These are phyloP conservation scores for Scomber japonicus DNA, from an alignment of 2,113 vertebrate genomes.

Conservation along the genomic window DNA sequence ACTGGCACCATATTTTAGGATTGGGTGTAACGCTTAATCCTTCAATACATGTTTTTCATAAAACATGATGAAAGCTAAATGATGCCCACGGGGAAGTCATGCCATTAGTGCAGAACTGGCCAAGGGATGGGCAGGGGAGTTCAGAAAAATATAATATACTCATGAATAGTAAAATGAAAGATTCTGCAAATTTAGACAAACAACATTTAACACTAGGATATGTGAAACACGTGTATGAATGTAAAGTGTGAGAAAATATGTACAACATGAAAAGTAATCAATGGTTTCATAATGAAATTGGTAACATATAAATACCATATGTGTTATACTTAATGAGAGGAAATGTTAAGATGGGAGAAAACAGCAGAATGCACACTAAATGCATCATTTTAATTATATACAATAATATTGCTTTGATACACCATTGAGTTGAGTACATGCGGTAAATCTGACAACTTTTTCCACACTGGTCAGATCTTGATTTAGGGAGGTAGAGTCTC, in stretches of 20 bases:
- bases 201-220: background rate
- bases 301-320: background rate
- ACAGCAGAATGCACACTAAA: too few relatives aligned
- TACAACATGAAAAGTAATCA: background rate
- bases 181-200: background rate
- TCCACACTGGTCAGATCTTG: too few relatives aligned
- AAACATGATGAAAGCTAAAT: constrained; percentile 4
- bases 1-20: background rate
- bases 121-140: background rate
- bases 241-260: background rate
- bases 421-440: too few relatives aligned
- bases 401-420: too few relatives aligned
- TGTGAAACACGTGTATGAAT: background rate
- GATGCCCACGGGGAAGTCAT: constrained; percentile 2
- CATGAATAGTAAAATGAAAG: constrained; percentile 4
- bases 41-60: background rate
- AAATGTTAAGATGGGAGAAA: too few relatives aligned
- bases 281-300: background rate
- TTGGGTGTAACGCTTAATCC: background rate
- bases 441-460: too few relatives aligned
- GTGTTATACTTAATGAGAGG: background rate
- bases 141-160: constrained; percentile 1
- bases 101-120: constrained; percentile 10
- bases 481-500: too few relatives aligned
- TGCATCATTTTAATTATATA: too few relatives aligned